Base-by-base conservation (phyloP, 2,797 vertebrate species). In the Chromis chromis region DNA sequence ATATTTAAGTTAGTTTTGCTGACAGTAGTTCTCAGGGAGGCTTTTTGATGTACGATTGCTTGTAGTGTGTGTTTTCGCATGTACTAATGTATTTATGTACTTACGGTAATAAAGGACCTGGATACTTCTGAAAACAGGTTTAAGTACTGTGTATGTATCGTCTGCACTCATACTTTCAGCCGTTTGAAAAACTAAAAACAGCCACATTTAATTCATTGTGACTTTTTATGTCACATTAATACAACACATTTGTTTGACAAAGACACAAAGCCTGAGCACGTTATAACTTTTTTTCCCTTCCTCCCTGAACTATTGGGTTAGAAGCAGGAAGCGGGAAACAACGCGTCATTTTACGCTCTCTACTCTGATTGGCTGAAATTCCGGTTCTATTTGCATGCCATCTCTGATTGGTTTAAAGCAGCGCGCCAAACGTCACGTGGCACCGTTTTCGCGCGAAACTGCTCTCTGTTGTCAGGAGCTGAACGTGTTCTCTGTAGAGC, bases 371-470 rank as follows among this genome's bases (percentile, higher is more conserved):
- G 84, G 91, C 68, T 78, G 36, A 5, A 17, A 27, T 0, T 1
- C 6, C 4, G 8, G 21, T n/a, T 0, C 3, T 1, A 22, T 63
- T 78, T 28, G 2, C 11, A n/a, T 19, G 0, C 0, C 19, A 0
- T 25, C 36, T 2, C 12, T 21, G 76, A 94, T 96, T 97, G 96
- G 96, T 0, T 54, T 3, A 22, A 3, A 65, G 46, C 83, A 92
- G 94, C 95, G 96, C 95, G 96, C 95, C 94, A 89, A 90, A 46
- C 9, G 64, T 86, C 86, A 93, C 87, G 91, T 94, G 91, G 57
- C 0, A 4, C 0, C 1, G 4, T 84, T 95, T 94, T 92, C 94
- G 94, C 94, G 93, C 84, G 94, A 97, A 97, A 92, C 25, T 21
- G 4, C 0, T 6, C 39, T 48, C 50, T 67, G 85, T 81, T 70